phyloP scores from a whole-genome alignment of 2,113 vertebrate species.

The Nothobranchius kuhntae region DNA sequence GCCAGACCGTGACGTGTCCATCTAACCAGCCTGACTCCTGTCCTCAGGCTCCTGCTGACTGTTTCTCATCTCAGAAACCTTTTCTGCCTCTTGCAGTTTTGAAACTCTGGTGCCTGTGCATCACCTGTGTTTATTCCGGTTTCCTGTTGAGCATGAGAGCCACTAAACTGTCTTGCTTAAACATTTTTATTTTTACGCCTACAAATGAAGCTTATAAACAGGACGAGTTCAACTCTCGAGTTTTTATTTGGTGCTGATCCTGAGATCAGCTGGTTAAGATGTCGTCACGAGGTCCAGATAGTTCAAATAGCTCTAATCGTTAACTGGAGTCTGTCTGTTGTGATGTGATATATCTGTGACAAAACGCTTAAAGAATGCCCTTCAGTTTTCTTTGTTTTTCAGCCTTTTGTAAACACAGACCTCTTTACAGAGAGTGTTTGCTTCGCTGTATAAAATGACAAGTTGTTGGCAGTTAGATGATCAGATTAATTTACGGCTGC shows the following conservation, averaged over 20 bases:
- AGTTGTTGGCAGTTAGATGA: no score
- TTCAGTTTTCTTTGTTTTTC: not conserved
- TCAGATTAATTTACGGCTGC: no score
- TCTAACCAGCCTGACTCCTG: conserved; percentile 29
- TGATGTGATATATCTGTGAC: not conserved
- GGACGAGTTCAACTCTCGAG: no score
- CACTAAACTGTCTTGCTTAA: not conserved
- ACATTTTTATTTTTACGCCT: not conserved
- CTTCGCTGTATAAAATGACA: no score
- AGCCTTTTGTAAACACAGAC: no score
- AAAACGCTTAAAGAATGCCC: not conserved
- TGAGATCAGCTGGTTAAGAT: no score
- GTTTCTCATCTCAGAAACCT: conserved; percentile 34
- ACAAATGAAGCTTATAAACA: no score
- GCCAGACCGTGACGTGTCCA: conserved; percentile 31
- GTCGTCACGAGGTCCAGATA: no score
- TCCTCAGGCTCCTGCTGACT: conserved; percentile 34
- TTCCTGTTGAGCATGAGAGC: not conserved
- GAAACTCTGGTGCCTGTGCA: conserved; percentile 34
- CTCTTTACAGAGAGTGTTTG: no score
- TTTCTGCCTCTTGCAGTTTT: conserved; percentile 12
- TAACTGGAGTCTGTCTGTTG: no score
- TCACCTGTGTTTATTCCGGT: not conserved
- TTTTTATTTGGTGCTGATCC: no score
- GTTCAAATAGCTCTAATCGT: no score